Base-by-base conservation (phyloP, 2,888 invertebrate species). In the Heliconius ethilla region DNA sequence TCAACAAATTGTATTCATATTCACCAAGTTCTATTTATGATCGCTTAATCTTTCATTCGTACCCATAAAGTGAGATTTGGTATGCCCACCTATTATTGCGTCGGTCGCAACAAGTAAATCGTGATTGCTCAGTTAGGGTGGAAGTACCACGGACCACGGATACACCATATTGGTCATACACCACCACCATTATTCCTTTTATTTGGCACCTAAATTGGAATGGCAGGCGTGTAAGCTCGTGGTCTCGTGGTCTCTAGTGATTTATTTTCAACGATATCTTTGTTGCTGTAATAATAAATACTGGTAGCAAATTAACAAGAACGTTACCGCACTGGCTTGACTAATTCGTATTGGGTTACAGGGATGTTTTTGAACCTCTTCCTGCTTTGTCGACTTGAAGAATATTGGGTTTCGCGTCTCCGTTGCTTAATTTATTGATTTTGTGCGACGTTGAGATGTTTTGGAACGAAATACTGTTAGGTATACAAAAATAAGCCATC, bases 211-310 rank as follows among this genome's bases (percentile, higher is more conserved):
- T 75, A 78, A 82, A 79, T 79, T 76, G 80, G 80, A 73, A 78
- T 75, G 62, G 80, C 81, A 81, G 81, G 82, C 88, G 86, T 88
- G 87, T 88, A 87, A 76, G 85, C 82, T 82, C 80, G 82, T 81
- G 83, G 85, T 86, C 79, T 83, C 81, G 82, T 81, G 82, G 85
- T 86, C 79, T 83, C 82, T 82, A 82, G 86, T 86, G 87, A 88
- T 88, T 87, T 88, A 88, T 84, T 84, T 82, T 81, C 81, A 66
- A 81, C 83, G 82, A 79, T 78, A 83, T 79, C 81, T 84, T 80
- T 86, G 87, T 86, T 78, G 80, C 76, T 75, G 83, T 83, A 82
- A 85, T 87, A 85, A 90, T 89, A 89, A 89, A 89, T 89, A 89
- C 86, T 85, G 86, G 90, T 87, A 88, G 89, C 83, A 74, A 74